Evolutionary conservation across 1,140 invertebrate genomes (phyloP).

Genomic region (Melanaphis sacchari): DNA sequence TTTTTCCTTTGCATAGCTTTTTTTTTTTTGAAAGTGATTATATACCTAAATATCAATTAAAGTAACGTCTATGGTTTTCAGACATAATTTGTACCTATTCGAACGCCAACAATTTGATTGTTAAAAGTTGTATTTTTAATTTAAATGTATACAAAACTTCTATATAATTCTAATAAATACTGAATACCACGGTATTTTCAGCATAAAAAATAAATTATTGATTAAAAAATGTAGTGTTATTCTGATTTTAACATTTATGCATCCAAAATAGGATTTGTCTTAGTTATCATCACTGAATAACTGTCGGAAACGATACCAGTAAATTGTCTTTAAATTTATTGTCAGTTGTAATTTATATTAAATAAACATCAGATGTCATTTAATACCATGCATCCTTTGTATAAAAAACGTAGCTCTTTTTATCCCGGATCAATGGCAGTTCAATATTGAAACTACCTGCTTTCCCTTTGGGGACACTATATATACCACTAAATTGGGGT

Average conservation of each 20-base stretch:
- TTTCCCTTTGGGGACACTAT: not conserved
- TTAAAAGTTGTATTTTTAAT: not conserved
- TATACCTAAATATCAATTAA: no score
- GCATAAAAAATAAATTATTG: not conserved
- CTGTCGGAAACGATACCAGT: not conserved
- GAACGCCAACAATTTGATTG: not conserved
- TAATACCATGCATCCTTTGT: not conserved
- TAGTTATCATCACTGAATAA: not conserved
- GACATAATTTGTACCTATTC: no score
- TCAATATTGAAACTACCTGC: not conserved
- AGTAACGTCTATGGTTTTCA: no score
- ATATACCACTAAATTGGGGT: not conserved
- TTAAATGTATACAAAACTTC: not conserved
- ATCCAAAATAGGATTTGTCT: not conserved
- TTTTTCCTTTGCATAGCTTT: no score
- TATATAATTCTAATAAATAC: not conserved
- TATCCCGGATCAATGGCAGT: not conserved
- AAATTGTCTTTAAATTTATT: not conserved
- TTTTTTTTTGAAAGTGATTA: no score
- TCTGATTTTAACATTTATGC: not conserved
- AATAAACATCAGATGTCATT: not conserved
- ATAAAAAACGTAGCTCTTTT: not conserved
- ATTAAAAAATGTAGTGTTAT: not conserved
- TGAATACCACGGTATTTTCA: no score
- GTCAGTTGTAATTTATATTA: not conserved